Percentiles rank a stretch among this genome's conserved stretches.
These are phyloP conservation scores for Thyatira batis DNA, from an alignment of 2,888 invertebrate genomes.

Conservation along the genomic window DNA sequence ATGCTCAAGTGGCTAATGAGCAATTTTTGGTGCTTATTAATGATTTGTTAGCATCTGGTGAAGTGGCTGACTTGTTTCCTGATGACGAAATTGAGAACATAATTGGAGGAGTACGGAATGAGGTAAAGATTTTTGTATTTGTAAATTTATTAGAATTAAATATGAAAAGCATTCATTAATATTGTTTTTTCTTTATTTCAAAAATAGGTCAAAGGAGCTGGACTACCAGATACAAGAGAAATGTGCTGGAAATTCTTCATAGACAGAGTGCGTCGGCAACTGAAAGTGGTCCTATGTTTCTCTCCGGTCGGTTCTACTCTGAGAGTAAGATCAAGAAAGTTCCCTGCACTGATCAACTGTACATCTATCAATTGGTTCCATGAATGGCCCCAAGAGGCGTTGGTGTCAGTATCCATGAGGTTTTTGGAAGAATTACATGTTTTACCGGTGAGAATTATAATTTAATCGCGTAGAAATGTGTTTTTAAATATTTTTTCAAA, in stretches of 20 bases:
- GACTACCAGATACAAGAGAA: conserved; percentile 95
- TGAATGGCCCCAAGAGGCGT: conserved; percentile 98
- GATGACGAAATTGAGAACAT: conserved; percentile 98
- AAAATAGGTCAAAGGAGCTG: conserved; percentile 93
- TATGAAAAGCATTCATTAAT: background rate
- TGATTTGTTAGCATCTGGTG: conserved; percentile 97
- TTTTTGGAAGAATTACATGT: conserved; percentile 92
- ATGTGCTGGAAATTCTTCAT: conserved; percentile 99
- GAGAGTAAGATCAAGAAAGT: conserved; percentile 94
- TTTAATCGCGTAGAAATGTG: too few species aligned
- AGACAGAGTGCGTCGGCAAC: conserved; percentile 93
- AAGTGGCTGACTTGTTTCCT: conserved; percentile 96
- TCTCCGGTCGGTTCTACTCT: conserved; percentile 98
- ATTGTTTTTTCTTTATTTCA: conserved; percentile 29
- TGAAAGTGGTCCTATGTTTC: conserved; percentile 97
- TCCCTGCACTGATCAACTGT: conserved; percentile 97
- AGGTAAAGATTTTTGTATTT: conserved; percentile 68
- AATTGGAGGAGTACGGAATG: conserved; percentile 91
- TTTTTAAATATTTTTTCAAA: too few species aligned
- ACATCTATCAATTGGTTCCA: conserved; percentile 99
- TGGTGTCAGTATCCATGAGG: conserved; percentile 95
- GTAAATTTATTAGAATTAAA: too few species aligned
- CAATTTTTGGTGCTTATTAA: conserved; percentile 97
- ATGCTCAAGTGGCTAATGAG: conserved; percentile 98
- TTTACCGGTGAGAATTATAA: conserved; percentile 84